phyloP scores from a whole-genome alignment of 2,888 invertebrate genomes.

The Tetragnatha montana region DNA sequence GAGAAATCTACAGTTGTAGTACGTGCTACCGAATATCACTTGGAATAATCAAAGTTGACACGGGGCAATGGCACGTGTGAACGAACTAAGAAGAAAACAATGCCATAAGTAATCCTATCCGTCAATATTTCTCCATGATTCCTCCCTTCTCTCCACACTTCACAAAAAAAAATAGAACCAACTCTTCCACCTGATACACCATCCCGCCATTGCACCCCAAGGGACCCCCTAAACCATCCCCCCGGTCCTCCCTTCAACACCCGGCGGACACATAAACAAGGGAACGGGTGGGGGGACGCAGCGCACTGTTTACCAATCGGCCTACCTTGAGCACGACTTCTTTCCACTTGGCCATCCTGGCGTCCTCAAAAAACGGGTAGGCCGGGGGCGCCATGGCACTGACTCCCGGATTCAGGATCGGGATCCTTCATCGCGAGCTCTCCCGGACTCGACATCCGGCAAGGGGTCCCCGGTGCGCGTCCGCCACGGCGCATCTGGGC shows the following conservation, averaged over 20 bases:
- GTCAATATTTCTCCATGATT: no score
- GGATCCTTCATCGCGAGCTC: slow-evolving; percentile 65
- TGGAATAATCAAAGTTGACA: no score
- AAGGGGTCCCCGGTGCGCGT: slow-evolving; percentile 43
- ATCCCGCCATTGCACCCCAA: not conserved
- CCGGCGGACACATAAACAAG: not conserved
- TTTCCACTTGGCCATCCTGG: slow-evolving; percentile 70
- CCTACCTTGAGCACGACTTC: slow-evolving; percentile 71
- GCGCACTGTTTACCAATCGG: not conserved
- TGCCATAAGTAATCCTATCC: no score
- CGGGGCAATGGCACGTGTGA: no score
- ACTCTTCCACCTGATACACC: not conserved
- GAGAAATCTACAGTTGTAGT: no score
- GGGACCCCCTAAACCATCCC: not conserved
- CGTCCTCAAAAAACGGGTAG: slow-evolving; percentile 61
- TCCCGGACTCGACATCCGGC: slow-evolving; percentile 63
- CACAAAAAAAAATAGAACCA: not conserved
- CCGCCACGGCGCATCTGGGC: slow-evolving; percentile 55
- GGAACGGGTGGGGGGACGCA: slow-evolving; percentile 11
- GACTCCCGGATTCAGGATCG: slow-evolving; percentile 29
- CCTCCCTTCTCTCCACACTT: no score
- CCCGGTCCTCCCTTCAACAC: not conserved
- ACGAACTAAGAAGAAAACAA: no score
- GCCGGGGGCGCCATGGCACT: slow-evolving; percentile 58
- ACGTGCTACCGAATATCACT: no score